Base-by-base conservation (phyloP, 2,888 invertebrate species). In the Apamea monoglypha region DNA sequence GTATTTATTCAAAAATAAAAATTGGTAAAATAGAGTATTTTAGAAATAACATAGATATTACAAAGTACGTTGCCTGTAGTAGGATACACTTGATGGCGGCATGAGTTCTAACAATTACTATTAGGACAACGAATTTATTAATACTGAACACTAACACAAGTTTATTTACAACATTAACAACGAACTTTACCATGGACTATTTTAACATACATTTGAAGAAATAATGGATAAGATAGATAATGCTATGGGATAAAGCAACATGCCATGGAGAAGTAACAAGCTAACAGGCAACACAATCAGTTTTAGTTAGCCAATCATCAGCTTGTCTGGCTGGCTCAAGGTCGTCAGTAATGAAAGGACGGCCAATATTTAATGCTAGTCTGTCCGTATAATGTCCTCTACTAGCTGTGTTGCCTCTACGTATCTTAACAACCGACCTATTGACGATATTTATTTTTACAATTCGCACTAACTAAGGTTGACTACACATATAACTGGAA, bases 341-440 rank as follows among this genome's bases (percentile, higher is more conserved):
- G 82, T 77, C 67, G 12, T 29, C n/a, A 40, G 3, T 63, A 64
- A 64, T 74, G 72, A 56, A 64, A 53, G 44, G 18, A 25, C 40
- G n/a, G 63, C 21, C 21, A 72, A 44, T 53, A 44, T 32, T 61
- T 21, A 32, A 63, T 53, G 16, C 14, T 14, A 66, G 67, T 59
- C 25, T 68, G 78, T 70, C 78, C 72, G 68, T 59, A 25, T 59
- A 18, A 61, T 82, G 78, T 44, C 73, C 73, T 78, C 73, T 61
- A 68, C 14, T 47, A 36, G 1, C 12, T 36, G 18, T 36, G 7
- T 32, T 25, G 14, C 50, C 78, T 78, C 40, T 61, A 61, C 29
- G 50, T 78, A 78, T 69, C 80, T n/a, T 53, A 71, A 53, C 32
- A 79, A 8, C n/a, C 40, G 21, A 63, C 44, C 40, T n/a, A 47